Evolutionary conservation across 2,888 invertebrate genomes (phyloP).

Genomic region (Pollenia amentaria): DNA sequence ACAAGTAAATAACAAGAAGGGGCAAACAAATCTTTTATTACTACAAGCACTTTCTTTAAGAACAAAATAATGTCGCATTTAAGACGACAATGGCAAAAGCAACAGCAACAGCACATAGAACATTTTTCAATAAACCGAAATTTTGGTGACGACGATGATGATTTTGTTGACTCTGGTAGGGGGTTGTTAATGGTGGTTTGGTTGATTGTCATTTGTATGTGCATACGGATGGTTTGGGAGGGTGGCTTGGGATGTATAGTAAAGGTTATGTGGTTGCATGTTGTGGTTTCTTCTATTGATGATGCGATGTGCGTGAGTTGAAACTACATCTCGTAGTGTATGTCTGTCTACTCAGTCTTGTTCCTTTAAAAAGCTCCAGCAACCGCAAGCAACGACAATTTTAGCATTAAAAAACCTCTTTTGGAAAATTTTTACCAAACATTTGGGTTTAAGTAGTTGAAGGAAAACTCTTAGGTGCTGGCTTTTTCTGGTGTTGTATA

Average conservation of each 20-base stretch:
- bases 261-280: slow-evolving; percentile 71
- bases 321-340: slow-evolving; percentile 6
- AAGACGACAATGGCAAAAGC: slow-evolving; percentile 40
- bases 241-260: slow-evolving; percentile 37
- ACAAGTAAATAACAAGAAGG: slow-evolving; percentile 50
- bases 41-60: slow-evolving; percentile 36
- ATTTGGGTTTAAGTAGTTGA: slow-evolving; percentile 11
- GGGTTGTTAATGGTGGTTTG: slow-evolving; percentile 22
- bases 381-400: slow-evolving; percentile 74
- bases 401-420: slow-evolving; percentile 64
- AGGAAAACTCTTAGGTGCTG: slow-evolving; percentile 74
- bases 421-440: slow-evolving; percentile 53
- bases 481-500: slow-evolving; percentile 30
- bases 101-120: slow-evolving; percentile 25
- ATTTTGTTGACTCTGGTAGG: slow-evolving; percentile 3
- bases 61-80: slow-evolving; percentile 67
- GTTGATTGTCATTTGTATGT: slow-evolving; percentile 34
- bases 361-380: slow-evolving; percentile 26
- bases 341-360: slow-evolving; percentile 19
- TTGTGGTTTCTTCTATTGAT: slow-evolving; percentile 66
- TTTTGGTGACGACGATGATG: slow-evolving; percentile 57
- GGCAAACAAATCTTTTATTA: slow-evolving; percentile 44
- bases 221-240: neutral
- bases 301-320: slow-evolving; percentile 38
- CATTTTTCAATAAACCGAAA: slow-evolving; percentile 69